Conservation (phyloP, 2,888 invertebrate genomes). For the Malacosoma neustria region DNA sequence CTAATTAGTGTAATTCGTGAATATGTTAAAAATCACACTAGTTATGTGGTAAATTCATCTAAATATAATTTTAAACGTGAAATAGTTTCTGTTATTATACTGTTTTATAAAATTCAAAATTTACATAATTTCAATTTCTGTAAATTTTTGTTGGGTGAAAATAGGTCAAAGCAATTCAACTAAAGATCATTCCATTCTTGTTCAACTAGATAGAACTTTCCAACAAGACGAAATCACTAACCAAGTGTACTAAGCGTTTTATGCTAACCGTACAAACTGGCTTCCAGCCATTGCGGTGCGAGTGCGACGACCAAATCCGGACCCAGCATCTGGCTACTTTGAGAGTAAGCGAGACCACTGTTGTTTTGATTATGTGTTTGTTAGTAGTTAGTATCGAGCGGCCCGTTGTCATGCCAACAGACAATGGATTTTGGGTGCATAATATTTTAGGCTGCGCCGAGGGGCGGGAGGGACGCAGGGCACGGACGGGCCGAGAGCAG, state of each 20-base stretch:
- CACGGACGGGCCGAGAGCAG: constrained; percentile 45
- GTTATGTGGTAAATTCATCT: too few species aligned
- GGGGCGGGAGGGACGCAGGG: constrained; percentile 36
- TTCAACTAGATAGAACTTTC: constrained; percentile 48
- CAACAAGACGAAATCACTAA: constrained; percentile 48
- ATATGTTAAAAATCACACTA: too few species aligned
- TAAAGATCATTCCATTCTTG: constrained; percentile 39
- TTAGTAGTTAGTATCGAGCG: constrained; percentile 62
- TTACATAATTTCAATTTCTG: constrained; percentile 5
- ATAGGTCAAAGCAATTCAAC: constrained; percentile 28
- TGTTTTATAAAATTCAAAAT: too few species aligned
- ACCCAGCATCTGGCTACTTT: constrained; percentile 48
- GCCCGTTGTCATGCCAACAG: constrained; percentile 69
- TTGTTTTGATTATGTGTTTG: constrained; percentile 51
- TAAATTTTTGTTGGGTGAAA: background rate
- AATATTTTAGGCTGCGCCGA: constrained; percentile 73
- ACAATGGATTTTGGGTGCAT: constrained; percentile 76
- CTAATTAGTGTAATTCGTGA: too few species aligned
- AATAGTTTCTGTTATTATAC: too few species aligned
- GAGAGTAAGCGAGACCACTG: constrained; percentile 64
- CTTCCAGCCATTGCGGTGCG: constrained; percentile 56
- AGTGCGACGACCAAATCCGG: constrained; percentile 50
- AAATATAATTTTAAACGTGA: too few species aligned
- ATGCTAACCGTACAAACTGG: constrained; percentile 63
- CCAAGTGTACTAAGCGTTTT: constrained; percentile 29